These are phyloP conservation scores for Cyrtodaria siliqua DNA, from an alignment of 2,888 invertebrate genomes.

Conservation along the genomic window DNA sequence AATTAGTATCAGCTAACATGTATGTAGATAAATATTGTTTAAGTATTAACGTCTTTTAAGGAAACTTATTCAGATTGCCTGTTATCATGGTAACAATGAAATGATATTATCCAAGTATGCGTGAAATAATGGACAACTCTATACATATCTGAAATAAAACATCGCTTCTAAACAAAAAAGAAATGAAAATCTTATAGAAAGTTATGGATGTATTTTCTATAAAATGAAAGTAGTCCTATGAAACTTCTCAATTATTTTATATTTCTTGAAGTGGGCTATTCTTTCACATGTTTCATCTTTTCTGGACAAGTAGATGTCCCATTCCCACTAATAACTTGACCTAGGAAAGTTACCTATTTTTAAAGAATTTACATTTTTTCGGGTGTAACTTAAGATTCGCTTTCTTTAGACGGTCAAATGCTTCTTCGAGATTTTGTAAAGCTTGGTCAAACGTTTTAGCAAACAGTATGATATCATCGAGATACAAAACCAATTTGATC, in stretches of 20 bases:
- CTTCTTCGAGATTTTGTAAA: neutral
- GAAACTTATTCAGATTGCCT: neutral
- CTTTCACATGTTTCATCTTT: neutral
- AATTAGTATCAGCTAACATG: too few species aligned
- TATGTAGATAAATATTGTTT: too few species aligned
- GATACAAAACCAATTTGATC: neutral
- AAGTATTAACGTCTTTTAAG: neutral
- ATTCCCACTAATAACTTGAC: neutral
- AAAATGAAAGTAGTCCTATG: neutral
- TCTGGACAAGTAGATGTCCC: neutral
- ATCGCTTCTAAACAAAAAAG: too few species aligned
- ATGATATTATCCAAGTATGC: too few species aligned
- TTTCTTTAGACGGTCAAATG: neutral
- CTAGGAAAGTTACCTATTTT: conserved; percentile 17
- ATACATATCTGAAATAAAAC: too few species aligned
- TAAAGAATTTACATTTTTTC: conserved; percentile 49
- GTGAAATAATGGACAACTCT: too few species aligned
- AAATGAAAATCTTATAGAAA: too few species aligned
- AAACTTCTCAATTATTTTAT: neutral
- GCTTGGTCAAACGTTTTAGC: neutral
- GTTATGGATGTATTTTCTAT: neutral
- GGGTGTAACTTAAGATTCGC: conserved; percentile 39
- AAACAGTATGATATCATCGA: conserved; percentile 19
- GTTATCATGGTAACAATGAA: too few species aligned
- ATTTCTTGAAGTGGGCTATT: neutral